Evolutionary conservation across 2,113 vertebrate species (phyloP), one percentile per base, ranked within the genome.

Genomic region (Amazona vittata): DNA sequence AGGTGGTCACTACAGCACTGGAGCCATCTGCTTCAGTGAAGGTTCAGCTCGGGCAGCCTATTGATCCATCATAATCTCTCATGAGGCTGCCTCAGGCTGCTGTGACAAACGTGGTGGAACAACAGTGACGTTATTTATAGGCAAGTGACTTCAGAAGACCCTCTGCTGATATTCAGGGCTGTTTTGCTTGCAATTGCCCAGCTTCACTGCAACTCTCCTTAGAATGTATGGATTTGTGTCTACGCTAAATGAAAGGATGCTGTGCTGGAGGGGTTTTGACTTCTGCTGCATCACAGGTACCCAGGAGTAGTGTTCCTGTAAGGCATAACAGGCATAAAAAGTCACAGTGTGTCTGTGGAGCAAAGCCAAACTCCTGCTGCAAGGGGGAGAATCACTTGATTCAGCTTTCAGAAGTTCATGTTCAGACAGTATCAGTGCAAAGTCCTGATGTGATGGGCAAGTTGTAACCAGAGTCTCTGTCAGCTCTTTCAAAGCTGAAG

Each of bases 41-140:
- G 91, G 95, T 92, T 97, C 95, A 96, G 92, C 94, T 84, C 78
- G 4, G 93, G 95, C 95, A 25, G 86, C 53, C 67, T 78, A 75
- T 26, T 93, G 93, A 97, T 90, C 91, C 89, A 15, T 16, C 14
- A 2, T 91, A 7, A 95, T 96, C 96, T 70, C 57, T 21, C 39
- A 5, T 65, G 85, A 65, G 57, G 81, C 14, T 35, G n/a, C 21
- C 21, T 21, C 33, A 24, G 68, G 79, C 77, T 18, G 70, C 37
- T 57, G 50, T 29, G 35, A 19, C n/a, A 77, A 31, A 24, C 1
- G 3, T 20, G 43, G 74, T 63, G 8, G 57, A 70, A 20, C 6
- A 2, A 43, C 24, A 9, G 26, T 15, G 41, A n/a, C 0, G 3
- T 18, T 73, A 14, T 62, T 91, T 55, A 37, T 33, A 62, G 46